Conservation (phyloP, 2,113 vertebrate species). For the Solenodon paradoxus region DNA sequence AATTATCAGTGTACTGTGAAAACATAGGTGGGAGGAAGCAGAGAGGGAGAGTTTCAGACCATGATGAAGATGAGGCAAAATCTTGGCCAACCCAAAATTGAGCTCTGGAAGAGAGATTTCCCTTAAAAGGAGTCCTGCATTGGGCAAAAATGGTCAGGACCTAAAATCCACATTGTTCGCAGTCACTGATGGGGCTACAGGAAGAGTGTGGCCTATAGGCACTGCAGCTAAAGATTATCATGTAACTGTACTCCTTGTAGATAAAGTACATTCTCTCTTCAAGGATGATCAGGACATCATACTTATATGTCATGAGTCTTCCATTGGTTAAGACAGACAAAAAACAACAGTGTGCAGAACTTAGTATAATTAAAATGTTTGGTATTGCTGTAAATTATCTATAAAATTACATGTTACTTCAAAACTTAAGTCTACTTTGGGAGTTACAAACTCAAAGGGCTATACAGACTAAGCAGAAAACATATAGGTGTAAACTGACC, state of each 20-base stretch:
- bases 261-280: not conserved
- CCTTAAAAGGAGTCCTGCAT: not conserved
- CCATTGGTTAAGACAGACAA: not conserved
- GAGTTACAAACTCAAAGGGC: not conserved
- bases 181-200: not conserved
- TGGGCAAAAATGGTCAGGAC: not conserved
- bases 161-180: not conserved
- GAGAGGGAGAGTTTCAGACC: not conserved
- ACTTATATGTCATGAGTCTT: not conserved
- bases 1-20: slow-evolving; percentile 3
- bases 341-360: not conserved
- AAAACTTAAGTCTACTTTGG: not conserved
- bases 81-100: not conserved
- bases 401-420: not conserved
- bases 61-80: not conserved
- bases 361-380: not conserved
- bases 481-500: not conserved
- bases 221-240: not conserved
- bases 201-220: not conserved
- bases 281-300: not conserved
- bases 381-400: not conserved
- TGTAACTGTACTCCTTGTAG: not conserved
- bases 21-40: not conserved
- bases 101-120: not conserved
- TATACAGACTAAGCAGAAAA: not conserved